phyloP scores from a whole-genome alignment of 2,113 vertebrate species.

The Heterotis niloticus region DNA sequence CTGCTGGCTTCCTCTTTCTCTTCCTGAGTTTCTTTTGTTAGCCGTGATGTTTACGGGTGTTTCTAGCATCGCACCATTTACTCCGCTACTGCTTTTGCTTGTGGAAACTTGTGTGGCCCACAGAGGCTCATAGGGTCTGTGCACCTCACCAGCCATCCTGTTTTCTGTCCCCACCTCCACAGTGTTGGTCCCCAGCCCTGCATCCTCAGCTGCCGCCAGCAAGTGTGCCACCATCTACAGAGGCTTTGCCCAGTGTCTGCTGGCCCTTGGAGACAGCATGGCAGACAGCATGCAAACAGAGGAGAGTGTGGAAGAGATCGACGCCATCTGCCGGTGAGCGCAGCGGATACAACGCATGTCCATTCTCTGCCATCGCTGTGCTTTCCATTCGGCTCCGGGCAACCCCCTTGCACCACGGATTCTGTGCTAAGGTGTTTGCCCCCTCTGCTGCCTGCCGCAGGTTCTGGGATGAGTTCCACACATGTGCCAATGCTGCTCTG shows the following conservation, averaged over 20 bases:
- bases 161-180: slow-evolving; percentile 44
- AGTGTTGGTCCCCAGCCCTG: slow-evolving; percentile 33
- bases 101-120: too few relatives aligned
- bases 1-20: too few relatives aligned
- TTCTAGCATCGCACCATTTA: too few relatives aligned
- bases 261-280: slow-evolving; percentile 85
- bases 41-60: too few relatives aligned
- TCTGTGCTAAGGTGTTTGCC: too few relatives aligned
- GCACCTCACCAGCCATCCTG: neutral
- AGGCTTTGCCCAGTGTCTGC: slow-evolving; percentile 85
- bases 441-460: slow-evolving; percentile 52
- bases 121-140: neutral
- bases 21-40: too few relatives aligned
- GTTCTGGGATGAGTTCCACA: slow-evolving; percentile 88
- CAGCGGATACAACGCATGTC: neutral
- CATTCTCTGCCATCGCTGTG: too few relatives aligned
- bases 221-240: slow-evolving; percentile 86
- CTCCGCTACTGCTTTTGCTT: too few relatives aligned
- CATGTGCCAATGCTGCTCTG: slow-evolving; percentile 77
- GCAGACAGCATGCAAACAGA: slow-evolving; percentile 57
- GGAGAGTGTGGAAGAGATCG: slow-evolving; percentile 69
- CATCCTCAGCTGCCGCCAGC: slow-evolving; percentile 54
- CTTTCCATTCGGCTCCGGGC: too few relatives aligned
- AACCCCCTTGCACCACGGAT: too few relatives aligned
- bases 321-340: slow-evolving; percentile 82